Evolutionary conservation across 1,140 invertebrate species (phyloP).

Genomic region (Macrocentrus cingulum): DNA sequence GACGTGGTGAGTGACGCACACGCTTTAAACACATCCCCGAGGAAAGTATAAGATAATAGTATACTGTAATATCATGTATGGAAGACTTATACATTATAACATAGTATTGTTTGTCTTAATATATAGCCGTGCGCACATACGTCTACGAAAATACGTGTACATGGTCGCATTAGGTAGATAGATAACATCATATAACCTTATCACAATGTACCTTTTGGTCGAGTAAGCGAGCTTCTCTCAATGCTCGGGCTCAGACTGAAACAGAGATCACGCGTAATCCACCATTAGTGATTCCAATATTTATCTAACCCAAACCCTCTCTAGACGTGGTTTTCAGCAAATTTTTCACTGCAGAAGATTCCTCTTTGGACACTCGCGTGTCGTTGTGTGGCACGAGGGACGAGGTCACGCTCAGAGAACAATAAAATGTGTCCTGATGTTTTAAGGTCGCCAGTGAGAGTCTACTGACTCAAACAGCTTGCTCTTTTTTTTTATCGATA

Average conservation of each 20-base stretch:
- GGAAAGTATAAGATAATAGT: too few species aligned
- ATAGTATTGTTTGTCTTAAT: slow-evolving; percentile 28
- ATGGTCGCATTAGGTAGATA: slow-evolving; percentile 37
- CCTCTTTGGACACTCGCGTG: too few species aligned
- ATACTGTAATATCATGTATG: too few species aligned
- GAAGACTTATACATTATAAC: too few species aligned
- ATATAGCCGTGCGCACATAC: slow-evolving; percentile 31
- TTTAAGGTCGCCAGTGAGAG: not conserved
- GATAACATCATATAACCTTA: slow-evolving; percentile 57
- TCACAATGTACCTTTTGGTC: slow-evolving; percentile 61
- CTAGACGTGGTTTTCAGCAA: not conserved
- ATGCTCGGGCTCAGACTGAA: slow-evolving; percentile 60
- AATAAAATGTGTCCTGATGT: too few species aligned
- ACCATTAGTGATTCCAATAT: slow-evolving; percentile 45
- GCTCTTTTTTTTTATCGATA: slow-evolving; percentile 25
- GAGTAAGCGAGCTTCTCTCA: slow-evolving; percentile 59
- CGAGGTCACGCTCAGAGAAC: too few species aligned
- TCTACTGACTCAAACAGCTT: too few species aligned
- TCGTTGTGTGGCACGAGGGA: too few species aligned
- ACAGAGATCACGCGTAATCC: slow-evolving; percentile 59
- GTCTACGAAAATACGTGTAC: slow-evolving; percentile 29
- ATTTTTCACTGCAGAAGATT: not conserved
- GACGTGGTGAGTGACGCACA: too few species aligned
- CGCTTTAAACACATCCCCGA: too few species aligned
- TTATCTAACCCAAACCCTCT: slow-evolving; percentile 12